Percentiles rank a stretch among this genome's conserved stretches.
phyloP scores from a whole-genome alignment of 2,888 invertebrate species.

The Drepana falcataria region DNA sequence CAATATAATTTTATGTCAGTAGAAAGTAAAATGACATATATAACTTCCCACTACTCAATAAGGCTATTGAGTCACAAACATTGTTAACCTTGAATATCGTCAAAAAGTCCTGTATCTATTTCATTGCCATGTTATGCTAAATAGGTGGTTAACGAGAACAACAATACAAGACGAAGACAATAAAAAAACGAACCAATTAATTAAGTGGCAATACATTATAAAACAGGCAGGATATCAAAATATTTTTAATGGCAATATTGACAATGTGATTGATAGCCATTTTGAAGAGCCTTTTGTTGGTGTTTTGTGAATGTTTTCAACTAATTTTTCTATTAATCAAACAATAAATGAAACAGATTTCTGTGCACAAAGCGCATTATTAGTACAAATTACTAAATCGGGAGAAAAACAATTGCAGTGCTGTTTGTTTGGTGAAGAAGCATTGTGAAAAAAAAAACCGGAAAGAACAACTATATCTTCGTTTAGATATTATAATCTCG shows the following conservation, averaged over 20 bases:
- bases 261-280: slow-evolving; percentile 78
- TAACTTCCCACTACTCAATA: too few relatives aligned
- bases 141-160: too few relatives aligned
- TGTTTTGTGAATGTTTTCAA: slow-evolving; percentile 79
- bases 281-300: slow-evolving; percentile 79
- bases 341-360: slow-evolving; percentile 33
- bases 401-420: slow-evolving; percentile 33
- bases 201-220: slow-evolving; percentile 67
- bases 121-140: too few relatives aligned
- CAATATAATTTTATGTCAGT: too few relatives aligned
- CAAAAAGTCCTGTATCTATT: too few relatives aligned
- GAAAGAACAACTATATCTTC: slow-evolving; percentile 60
- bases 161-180: slow-evolving; percentile 32
- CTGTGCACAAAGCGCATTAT: slow-evolving; percentile 23
- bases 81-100: too few relatives aligned
- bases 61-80: too few relatives aligned
- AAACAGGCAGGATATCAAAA: slow-evolving; percentile 72
- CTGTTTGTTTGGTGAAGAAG: slow-evolving; percentile 60
- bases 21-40: too few relatives aligned
- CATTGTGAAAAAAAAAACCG: slow-evolving; percentile 63
- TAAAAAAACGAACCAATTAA: slow-evolving; percentile 24
- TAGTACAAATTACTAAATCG: slow-evolving; percentile 27
- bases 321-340: slow-evolving; percentile 56
- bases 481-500: slow-evolving; percentile 39
- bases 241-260: slow-evolving; percentile 53